phyloP scores from a whole-genome alignment of 2,888 invertebrate genomes.

The Elegia similella region DNA sequence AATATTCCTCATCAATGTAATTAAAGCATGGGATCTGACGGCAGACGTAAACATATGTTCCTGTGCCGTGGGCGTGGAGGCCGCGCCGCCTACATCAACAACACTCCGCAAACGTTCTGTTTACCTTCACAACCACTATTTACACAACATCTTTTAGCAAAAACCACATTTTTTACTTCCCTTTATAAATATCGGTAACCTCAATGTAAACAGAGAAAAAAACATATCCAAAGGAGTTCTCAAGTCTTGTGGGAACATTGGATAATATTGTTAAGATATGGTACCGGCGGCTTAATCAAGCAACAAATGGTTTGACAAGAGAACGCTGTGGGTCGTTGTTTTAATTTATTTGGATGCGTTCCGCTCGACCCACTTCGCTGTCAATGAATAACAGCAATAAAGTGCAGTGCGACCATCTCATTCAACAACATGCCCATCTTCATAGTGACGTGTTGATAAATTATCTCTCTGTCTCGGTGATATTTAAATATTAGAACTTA shows the following conservation, averaged over 20 bases:
- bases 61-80: slow-evolving; percentile 64
- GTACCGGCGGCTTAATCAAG: not conserved
- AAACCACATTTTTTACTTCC: slow-evolving; percentile 31
- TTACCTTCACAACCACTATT: slow-evolving; percentile 53
- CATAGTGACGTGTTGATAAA: too few species aligned
- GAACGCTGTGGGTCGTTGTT: slow-evolving; percentile 39
- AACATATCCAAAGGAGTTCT: not conserved
- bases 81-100: slow-evolving; percentile 55
- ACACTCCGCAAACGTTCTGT: slow-evolving; percentile 41
- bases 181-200: slow-evolving; percentile 15
- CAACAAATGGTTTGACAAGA: slow-evolving; percentile 29
- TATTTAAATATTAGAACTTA: too few species aligned
- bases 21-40: slow-evolving; percentile 48
- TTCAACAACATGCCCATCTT: not conserved
- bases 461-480: too few species aligned
- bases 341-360: slow-evolving; percentile 66
- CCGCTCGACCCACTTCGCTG: slow-evolving; percentile 62
- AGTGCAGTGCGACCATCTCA: slow-evolving; percentile 49
- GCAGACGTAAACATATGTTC: slow-evolving; percentile 69
- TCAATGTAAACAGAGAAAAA: not conserved
- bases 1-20: slow-evolving; percentile 24
- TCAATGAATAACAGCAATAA: slow-evolving; percentile 60
- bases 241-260: slow-evolving; percentile 21
- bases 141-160: slow-evolving; percentile 50
- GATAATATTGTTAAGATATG: not conserved